Conservation (phyloP, 2,888 invertebrate genomes). For the Podotricha telesiphe region DNA sequence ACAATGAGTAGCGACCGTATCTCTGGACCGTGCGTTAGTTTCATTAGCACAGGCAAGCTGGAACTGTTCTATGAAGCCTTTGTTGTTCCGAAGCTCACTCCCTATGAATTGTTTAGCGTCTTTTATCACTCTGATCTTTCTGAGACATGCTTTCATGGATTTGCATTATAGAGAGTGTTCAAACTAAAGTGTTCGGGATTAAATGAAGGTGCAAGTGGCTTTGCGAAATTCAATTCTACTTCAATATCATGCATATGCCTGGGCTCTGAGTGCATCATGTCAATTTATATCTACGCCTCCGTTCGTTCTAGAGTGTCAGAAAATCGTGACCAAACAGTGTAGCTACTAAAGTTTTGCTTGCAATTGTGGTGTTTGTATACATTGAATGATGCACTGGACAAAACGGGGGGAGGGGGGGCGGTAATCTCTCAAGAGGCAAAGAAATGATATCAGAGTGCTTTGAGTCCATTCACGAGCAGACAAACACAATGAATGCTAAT, state of each 20-base stretch:
- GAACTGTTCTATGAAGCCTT: conserved; percentile 78
- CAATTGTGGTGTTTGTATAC: conserved; percentile 42
- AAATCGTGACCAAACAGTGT: conserved; percentile 53
- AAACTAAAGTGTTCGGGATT: conserved; percentile 71
- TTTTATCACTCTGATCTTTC: conserved; percentile 71
- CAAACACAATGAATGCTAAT: conserved; percentile 82
- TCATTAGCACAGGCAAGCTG: conserved; percentile 78
- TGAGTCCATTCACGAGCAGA: conserved; percentile 77
- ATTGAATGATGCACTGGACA: conserved; percentile 81
- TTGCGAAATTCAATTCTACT: conserved; percentile 78
- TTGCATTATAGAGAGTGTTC: conserved; percentile 56
- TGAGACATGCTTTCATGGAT: conserved; percentile 84
- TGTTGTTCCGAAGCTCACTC: conserved; percentile 72
- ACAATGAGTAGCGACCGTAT: conserved; percentile 67
- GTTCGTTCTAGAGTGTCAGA: conserved; percentile 40
- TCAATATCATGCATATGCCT: conserved; percentile 75
- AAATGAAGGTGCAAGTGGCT: conserved; percentile 78
- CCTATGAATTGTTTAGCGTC: conserved; percentile 65
- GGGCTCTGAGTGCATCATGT: conserved; percentile 81
- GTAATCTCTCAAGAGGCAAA: conserved; percentile 75
- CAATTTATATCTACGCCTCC: conserved; percentile 59
- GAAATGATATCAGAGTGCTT: conserved; percentile 78
- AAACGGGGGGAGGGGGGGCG: conserved; percentile 77
- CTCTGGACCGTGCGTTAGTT: conserved; percentile 69
- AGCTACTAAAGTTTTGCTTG: conserved; percentile 39